phyloP scores from a whole-genome alignment of 2,113 vertebrate genomes.

The Tragelaphus buxtoni region DNA sequence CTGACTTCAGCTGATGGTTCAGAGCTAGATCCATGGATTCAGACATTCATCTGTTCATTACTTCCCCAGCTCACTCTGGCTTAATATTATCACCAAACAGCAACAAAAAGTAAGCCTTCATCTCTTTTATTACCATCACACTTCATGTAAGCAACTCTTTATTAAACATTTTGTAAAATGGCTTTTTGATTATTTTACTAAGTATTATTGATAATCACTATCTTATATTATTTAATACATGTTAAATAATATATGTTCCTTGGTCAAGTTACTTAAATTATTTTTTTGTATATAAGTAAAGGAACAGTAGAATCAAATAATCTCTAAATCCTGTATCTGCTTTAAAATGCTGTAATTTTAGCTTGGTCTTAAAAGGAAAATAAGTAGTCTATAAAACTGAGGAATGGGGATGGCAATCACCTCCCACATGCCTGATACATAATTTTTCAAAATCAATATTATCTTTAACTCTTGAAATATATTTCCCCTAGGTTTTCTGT shows the following conservation, averaged over 20 bases:
- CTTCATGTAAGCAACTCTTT: neutral
- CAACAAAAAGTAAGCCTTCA: neutral
- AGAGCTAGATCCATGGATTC: neutral
- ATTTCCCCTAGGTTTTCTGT: neutral
- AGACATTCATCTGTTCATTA: neutral
- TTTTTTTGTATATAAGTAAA: neutral
- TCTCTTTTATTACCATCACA: neutral
- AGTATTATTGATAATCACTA: neutral
- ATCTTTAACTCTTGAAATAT: conserved; percentile 10
- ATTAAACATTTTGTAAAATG: neutral
- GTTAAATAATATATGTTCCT: neutral
- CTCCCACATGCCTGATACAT: neutral
- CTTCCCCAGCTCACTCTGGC: neutral
- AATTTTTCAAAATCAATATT: conserved; percentile 1
- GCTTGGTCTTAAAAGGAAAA: neutral
- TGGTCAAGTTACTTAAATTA: neutral
- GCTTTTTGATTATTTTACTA: neutral
- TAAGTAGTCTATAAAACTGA: neutral
- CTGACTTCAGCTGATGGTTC: neutral
- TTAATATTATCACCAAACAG: neutral
- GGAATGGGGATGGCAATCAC: neutral
- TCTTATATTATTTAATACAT: neutral
- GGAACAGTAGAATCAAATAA: neutral
- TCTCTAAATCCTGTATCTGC: neutral
- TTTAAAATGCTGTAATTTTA: conserved; percentile 8